These are phyloP conservation scores for Drosophila paramelanica DNA, from an alignment of 2,888 invertebrate genomes.

Conservation along the genomic window DNA sequence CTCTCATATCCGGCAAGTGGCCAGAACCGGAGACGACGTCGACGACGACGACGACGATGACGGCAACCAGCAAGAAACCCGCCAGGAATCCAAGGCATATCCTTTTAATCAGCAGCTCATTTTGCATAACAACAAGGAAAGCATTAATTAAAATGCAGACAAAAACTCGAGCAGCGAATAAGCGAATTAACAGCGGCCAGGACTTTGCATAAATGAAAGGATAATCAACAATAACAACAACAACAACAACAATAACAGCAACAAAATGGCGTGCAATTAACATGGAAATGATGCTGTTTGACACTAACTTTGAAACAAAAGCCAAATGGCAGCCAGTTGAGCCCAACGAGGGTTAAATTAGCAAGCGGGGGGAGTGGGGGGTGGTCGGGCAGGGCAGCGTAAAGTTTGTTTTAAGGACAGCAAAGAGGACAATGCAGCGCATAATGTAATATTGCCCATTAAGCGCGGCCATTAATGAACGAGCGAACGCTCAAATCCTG, in stretches of 20 bases:
- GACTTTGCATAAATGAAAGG: slow-evolving; percentile 84
- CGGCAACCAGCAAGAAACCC: background rate
- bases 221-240: slow-evolving; percentile 75
- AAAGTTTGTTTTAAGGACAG: slow-evolving; percentile 65
- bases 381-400: slow-evolving; percentile 11
- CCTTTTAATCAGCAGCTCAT: slow-evolving; percentile 73
- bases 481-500: slow-evolving; percentile 36
- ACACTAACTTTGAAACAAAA: slow-evolving; percentile 64
- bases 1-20: slow-evolving; percentile 68
- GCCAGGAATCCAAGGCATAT: slow-evolving; percentile 51
- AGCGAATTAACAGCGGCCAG: slow-evolving; percentile 82
- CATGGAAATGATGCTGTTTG: slow-evolving; percentile 80
- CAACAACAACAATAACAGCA: slow-evolving; percentile 4
- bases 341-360: slow-evolving; percentile 74
- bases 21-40: slow-evolving; percentile 8
- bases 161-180: slow-evolving; percentile 72
- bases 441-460: slow-evolving; percentile 85
- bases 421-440: slow-evolving; percentile 69
- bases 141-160: slow-evolving; percentile 80
- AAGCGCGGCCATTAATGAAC: slow-evolving; percentile 84
- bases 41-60: background rate
- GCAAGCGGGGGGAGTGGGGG: slow-evolving; percentile 33
- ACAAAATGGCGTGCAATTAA: slow-evolving; percentile 80
- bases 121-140: slow-evolving; percentile 75
- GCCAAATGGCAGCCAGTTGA: slow-evolving; percentile 56